These are phyloP conservation scores for Petaurus breviceps DNA, from an alignment of 2,113 vertebrate genomes.

Conservation along the genomic window DNA sequence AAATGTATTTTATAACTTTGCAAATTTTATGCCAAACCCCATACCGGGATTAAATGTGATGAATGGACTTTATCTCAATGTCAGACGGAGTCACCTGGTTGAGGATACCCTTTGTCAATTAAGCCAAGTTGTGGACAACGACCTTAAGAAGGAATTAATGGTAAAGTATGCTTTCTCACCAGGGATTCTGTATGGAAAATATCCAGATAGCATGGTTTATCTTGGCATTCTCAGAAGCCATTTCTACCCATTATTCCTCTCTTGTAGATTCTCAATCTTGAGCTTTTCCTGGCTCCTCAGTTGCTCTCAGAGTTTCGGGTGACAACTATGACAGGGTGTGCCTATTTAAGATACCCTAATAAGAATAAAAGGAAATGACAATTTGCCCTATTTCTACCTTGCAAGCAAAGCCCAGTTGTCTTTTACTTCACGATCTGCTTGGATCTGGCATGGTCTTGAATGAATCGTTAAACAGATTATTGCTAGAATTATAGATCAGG, in stretches of 20 bases:
- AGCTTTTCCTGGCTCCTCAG: neutral
- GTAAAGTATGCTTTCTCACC: conserved; percentile 58
- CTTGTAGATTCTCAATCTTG: neutral
- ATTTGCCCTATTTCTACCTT: neutral
- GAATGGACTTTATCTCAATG: conserved; percentile 54
- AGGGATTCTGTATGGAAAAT: conserved; percentile 19
- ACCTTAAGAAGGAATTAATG: conserved; percentile 69
- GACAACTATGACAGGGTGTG: neutral
- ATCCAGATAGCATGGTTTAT: neutral
- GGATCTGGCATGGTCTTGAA: neutral
- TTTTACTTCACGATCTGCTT: neutral
- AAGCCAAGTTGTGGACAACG: conserved; percentile 56
- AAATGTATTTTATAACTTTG: neutral
- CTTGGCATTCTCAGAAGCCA: neutral
- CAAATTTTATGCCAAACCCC: neutral
- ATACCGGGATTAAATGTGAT: neutral
- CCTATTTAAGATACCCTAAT: neutral
- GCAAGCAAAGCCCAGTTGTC: neutral
- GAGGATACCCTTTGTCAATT: conserved; percentile 80
- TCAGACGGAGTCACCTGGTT: conserved; percentile 79
- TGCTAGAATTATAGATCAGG: neutral
- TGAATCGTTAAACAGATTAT: neutral
- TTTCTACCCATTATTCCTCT: neutral
- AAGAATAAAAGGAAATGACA: neutral
- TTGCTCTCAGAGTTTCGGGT: neutral